Evolutionary conservation across 2,888 invertebrate genomes (phyloP), one percentile per base, ranked within the genome.

Genomic region (Deladenus siricidicola): DNA sequence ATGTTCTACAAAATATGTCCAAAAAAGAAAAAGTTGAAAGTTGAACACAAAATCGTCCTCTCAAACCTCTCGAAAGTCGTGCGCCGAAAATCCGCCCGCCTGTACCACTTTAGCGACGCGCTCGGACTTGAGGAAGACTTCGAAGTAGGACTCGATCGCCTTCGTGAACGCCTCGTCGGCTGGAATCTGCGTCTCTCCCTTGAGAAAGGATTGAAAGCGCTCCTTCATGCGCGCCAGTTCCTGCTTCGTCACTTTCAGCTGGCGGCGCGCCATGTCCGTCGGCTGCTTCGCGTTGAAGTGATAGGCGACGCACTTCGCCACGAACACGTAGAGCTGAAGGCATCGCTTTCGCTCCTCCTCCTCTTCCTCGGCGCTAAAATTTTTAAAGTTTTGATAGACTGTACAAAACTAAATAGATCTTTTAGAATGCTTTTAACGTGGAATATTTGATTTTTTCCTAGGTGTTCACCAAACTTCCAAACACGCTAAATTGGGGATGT

Each of bases 141-240:
- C 92, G 80, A 86, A 87, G 72, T 84, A 84, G 76, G 89, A 91
- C 81, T 94, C 92, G 57, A 98, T 90, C 42, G 96, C 96, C 82
- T 96, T 96, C 80, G 90, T 93, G 82, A 99, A 98, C 57, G 98
- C 98, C 82, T 93, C 93, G 80, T 93, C 93, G 10, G 92, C 90
- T 83, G 91, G 86, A 76, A 93, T 93, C 82, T 90, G 90, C n/a
- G 93, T 93, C 82, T 98, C 96, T 50, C 96, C 96, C 83, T 90
- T 93, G 64, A 98, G 84, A 82, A 91, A 69, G 3, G 62, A 26
- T 29, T 69, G 69, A 54, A 69, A 69, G 19, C 69, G 64, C 28
- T 69, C 77, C 54, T 74, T 75, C 44, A 76, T 74, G 63, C 72
- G 62, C 4, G 70, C 66, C 34, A 77, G 62, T 82, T 96, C 94